Base-by-base conservation (phyloP, 2,888 invertebrate species). In the Andrena trimmerana region DNA sequence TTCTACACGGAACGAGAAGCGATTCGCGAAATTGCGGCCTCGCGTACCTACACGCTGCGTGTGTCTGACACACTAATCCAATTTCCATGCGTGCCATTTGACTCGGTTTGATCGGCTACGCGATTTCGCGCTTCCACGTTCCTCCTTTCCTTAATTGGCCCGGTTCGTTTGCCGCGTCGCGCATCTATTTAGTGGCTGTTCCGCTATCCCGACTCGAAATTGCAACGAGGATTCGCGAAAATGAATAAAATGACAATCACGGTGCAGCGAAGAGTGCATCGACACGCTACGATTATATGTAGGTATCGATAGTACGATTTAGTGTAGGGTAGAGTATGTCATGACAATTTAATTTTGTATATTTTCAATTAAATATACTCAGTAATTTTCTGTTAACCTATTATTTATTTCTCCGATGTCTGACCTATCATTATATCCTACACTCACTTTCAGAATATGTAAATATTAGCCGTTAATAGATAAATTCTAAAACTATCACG, bases 21-120 rank as follows among this genome's bases (percentile, higher is more conserved):
- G 24, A 33, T 27, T 24, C 31, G 33, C 60, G 67, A 63, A 36
- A 52, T 29, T 29, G 29, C 31, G 33, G 50, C 16, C 13, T 13
- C 68, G 48, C 52, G 50, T 66, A 20, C 20, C 20, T 20, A 29
- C 69, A 48, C 79, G 48, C 50, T 24, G 50, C 76, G 57, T 71
- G 24, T 57, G 52, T 42, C 57, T 88, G 88, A 85, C 88, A 88
- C 66, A 85, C 78, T 88, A 62, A 85, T 88, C 88, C 78, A 86
- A 88, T 88, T 88, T 88, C 85, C 83, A 76, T 65, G 81, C 66
- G 65, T 76, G 68, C 73, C 72, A 60, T 57, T 48, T 52, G 31
- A 29, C 54, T 54, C 50, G 60, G 59, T 67, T 73, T 74, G 74
- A 78, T 87, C 83, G 52, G 42, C 67, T 60, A 27, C 42, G 54